Evolutionary conservation across 2,113 vertebrate species (phyloP), one percentile per base, ranked within the genome.

Genomic region (Aspiorhynchus laticeps): DNA sequence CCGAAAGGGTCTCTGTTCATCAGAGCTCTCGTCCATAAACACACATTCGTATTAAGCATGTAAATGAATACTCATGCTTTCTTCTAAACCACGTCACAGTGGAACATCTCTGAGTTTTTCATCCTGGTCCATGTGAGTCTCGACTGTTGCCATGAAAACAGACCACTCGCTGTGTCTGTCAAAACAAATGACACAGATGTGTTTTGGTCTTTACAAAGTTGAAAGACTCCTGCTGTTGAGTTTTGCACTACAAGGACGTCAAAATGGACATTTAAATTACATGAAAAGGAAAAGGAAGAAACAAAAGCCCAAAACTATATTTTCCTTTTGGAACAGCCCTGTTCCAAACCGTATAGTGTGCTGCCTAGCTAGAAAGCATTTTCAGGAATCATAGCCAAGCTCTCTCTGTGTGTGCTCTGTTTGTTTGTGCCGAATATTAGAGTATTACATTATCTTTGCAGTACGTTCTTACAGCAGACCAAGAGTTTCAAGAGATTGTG

Each of bases 81-180:
- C 24, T 5, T 53, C 10, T 31, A 36, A 12, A 56, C 7, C 28
- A 78, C 14, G 21, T 80, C 78, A 26, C 11, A 61, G 51, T 41
- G 61, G n/a, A 82, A 26, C 26, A 71, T 53, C 26, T 31, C 10
- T 19, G 28, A 48, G 17, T 43, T 71, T 69, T 71, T 71, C 43
- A 48, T 36, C 63, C 81, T 24, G 14, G 15, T 7, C 53, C 21
- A 59, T 7, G 31, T 79, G 26, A 79, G 28, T 79, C 38, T 82
- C 17, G 14, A 28, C 78, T 67, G 81, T 83, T 83, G 65, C 65
- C 65, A 83, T 83, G 63, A 83, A 83, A 83, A 73, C 63, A 83
- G 81, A 83, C 81, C 38, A n/a, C 65, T 65, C 61, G 5, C 63
- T 53, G 46, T 83, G 63, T 43, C 81, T 71, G 81, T 83, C 46